phyloP scores from a whole-genome alignment of 1,140 invertebrate species.

The Leptinotarsa undecemlineata region DNA sequence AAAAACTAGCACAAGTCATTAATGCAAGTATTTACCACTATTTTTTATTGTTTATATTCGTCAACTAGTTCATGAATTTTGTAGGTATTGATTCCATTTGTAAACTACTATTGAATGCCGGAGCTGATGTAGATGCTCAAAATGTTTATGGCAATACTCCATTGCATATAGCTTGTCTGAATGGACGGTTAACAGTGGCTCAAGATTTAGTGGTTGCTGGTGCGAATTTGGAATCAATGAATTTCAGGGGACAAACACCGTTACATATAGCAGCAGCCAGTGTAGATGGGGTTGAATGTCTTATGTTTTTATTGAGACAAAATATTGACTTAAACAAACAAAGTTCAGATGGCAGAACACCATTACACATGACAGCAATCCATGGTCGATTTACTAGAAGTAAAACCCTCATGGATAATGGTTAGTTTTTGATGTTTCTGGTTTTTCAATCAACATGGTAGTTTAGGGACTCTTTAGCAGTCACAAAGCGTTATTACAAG shows the following conservation, averaged over 20 bases:
- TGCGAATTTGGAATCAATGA: conserved; percentile 56
- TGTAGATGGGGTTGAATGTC: conserved; percentile 65
- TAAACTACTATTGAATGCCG: conserved; percentile 59
- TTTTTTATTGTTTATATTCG: no score
- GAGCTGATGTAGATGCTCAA: conserved; percentile 63
- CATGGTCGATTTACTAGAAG: conserved; percentile 69
- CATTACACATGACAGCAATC: conserved; percentile 69
- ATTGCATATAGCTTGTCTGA: conserved; percentile 67
- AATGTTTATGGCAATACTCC: conserved; percentile 67
- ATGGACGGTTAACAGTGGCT: conserved; percentile 62
- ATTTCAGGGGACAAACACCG: conserved; percentile 62
- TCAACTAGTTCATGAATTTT: conserved; percentile 13
- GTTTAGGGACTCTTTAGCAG: not conserved
- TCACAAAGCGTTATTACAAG: no score
- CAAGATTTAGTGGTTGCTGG: conserved; percentile 58
- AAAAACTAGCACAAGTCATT: no score
- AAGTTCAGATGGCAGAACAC: conserved; percentile 65
- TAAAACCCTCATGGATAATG: conserved; percentile 62
- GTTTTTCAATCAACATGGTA: not conserved
- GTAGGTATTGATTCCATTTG: conserved; percentile 53
- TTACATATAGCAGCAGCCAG: conserved; percentile 69
- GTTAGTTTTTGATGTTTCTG: conserved; percentile 26
- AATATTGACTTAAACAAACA: conserved; percentile 63
- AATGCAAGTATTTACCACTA: no score
- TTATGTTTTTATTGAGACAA: conserved; percentile 61